A percentile compares a stretch with the other conserved stretches of the same genome.
phyloP scores from a whole-genome alignment of 2,113 vertebrate genomes.

The Ceyx margarethae region DNA sequence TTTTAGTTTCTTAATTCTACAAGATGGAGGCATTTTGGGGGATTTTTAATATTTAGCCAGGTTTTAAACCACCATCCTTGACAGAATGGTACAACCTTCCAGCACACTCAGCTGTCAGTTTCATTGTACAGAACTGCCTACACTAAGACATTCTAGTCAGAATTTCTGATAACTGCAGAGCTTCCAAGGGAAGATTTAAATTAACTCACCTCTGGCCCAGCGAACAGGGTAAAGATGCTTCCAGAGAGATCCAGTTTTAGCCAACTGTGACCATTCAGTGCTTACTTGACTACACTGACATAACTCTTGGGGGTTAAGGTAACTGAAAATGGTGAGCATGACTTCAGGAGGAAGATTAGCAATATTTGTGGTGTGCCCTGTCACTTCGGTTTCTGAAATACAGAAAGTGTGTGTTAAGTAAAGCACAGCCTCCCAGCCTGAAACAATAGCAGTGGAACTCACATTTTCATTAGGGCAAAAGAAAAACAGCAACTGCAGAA shows the following conservation, averaged over 20 bases:
- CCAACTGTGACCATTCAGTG: conserved; percentile 86
- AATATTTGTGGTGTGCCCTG: conserved; percentile 76
- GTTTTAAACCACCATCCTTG: not conserved
- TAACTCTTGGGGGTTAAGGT: conserved; percentile 88
- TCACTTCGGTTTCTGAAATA: conserved; percentile 75
- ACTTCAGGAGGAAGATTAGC: conserved; percentile 90
- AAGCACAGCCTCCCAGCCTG: not conserved
- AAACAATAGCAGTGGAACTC: conserved; percentile 10
- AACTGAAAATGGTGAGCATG: conserved; percentile 90
- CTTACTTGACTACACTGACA: conserved; percentile 93
- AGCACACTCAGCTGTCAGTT: not conserved
- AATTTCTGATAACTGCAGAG: not conserved
- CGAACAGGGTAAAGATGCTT: conserved; percentile 93
- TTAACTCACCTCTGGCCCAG: conserved; percentile 90
- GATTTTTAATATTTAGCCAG: not conserved
- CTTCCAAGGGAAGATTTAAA: not conserved
- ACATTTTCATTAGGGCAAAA: not conserved
- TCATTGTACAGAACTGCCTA: not conserved
- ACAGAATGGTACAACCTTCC: not conserved
- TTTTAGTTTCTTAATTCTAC: not conserved
- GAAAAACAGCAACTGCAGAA: conserved; percentile 15
- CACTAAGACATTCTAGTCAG: not conserved
- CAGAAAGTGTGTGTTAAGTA: conserved; percentile 42
- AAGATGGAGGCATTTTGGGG: rapidly evolving
- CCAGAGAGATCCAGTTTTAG: conserved; percentile 92